phyloP scores from a whole-genome alignment of 2,113 vertebrate genomes.

The Crotophaga sulcirostris region DNA sequence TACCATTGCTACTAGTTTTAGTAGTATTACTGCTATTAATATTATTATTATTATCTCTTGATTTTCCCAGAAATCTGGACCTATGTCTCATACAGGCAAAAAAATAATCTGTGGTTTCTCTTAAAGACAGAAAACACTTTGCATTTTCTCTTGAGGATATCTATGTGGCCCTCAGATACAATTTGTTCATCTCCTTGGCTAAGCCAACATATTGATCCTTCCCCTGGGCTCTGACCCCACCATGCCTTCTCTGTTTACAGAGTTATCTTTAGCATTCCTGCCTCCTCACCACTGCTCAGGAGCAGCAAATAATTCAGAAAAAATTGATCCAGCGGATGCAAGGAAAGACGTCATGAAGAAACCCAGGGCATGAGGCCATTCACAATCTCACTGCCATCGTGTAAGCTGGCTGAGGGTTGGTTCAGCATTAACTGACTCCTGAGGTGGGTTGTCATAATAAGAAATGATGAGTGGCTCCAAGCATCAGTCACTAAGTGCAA shows the following conservation, averaged over 20 bases:
- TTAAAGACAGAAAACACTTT: not conserved
- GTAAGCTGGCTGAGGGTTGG: not conserved
- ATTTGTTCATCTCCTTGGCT: not conserved
- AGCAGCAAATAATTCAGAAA: conserved; percentile 35
- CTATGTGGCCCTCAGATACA: not conserved
- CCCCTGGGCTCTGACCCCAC: not conserved
- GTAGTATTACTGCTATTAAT: not conserved
- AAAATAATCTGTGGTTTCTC: not conserved
- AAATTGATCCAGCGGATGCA: conserved; percentile 4
- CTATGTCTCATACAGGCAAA: not conserved
- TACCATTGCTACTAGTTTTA: not conserved
- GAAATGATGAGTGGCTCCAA: fast-evolving
- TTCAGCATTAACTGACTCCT: not conserved
- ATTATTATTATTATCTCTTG: not conserved
- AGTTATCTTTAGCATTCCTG: conserved; percentile 57
- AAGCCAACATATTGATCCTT: conserved; percentile 46
- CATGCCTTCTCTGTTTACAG: conserved; percentile 43
- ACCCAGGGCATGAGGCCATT: not conserved
- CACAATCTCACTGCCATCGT: not conserved
- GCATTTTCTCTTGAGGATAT: not conserved
- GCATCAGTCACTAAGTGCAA: not conserved
- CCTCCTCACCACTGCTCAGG: not conserved
- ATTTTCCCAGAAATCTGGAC: not conserved
- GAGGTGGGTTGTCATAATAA: not conserved
- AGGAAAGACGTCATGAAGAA: not conserved